Evolutionary conservation across 2,888 invertebrate species (phyloP), one percentile per base, ranked within the genome.

Genomic region (Boloria euphrosyne): DNA sequence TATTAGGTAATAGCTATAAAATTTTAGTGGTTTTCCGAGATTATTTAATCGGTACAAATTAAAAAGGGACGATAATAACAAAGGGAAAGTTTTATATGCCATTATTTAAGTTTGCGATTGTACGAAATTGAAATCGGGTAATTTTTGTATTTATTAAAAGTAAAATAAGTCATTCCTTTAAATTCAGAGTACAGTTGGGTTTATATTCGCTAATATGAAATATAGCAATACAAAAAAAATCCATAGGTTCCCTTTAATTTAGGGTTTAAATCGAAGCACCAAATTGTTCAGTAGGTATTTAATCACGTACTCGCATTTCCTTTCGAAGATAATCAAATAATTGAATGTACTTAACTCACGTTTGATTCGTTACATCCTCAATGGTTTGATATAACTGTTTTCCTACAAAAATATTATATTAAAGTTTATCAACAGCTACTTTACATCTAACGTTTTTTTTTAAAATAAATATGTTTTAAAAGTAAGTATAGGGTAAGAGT

Each of bases 221-320:
- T 46, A 44, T 52, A 52, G 27, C 58, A 59, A n/a, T n/a, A n/a
- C n/a, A n/a, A n/a, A 17, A 46, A 13, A 64, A 31, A 52, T 22
- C 17, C 49, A 51, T 64, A 58, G 47, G 55, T 63, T 58, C 65
- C 69, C 65, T 49, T 58, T 66, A 71, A 71, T 71, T 69, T 71
- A 52, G 52, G 58, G 38, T 67, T 65, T 66, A 65, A 60, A 60
- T 46, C 47, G 55, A 59, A 13, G 38, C 38, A 65, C 52, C 38
- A 52, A 47, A 38, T 52, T 16, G 59, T 65, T 65, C 47, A 65
- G 47, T 38, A 38, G 31, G 31, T 59, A 51, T 52, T 52, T 61
- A 66, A 71, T 65, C 68, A 71, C 68, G 68, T 70, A 61, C 66
- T 65, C 53, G 61, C 66, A 63, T 64, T 68, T 68, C 71, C 71